Percentiles rank a stretch among this genome's conserved stretches.
Evolutionary conservation across 2,888 invertebrate genomes (phyloP).

Genomic region (Lathronympha strigana): DNA sequence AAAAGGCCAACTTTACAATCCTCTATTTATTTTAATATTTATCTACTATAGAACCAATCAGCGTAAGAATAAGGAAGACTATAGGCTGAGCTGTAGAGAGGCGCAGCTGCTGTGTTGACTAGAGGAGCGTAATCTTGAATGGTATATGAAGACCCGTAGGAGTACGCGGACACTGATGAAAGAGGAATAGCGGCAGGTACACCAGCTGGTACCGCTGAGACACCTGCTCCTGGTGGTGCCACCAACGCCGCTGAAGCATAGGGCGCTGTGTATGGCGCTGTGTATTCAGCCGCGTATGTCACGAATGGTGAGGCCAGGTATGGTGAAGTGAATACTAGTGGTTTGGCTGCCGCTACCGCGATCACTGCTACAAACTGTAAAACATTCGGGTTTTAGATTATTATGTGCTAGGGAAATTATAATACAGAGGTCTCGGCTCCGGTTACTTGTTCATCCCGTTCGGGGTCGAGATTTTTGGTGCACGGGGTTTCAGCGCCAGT

Average conservation of each 20-base stretch:
- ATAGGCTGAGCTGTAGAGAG: slow-evolving; percentile 51
- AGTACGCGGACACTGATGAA: slow-evolving; percentile 55
- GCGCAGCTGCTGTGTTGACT: slow-evolving; percentile 33
- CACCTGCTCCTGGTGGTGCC: slow-evolving; percentile 45
- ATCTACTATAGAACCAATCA: slow-evolving; percentile 43
- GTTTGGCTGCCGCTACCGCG: slow-evolving; percentile 57
- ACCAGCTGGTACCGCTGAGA: slow-evolving; percentile 46
- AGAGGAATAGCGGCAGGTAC: slow-evolving; percentile 47
- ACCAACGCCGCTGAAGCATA: slow-evolving; percentile 49
- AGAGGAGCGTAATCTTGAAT: slow-evolving; percentile 42
- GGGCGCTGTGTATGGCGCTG: slow-evolving; percentile 10
- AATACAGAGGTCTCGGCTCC: no score
- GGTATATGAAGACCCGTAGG: slow-evolving; percentile 54
- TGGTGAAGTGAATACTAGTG: slow-evolving; percentile 51
- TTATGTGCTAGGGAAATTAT: no score
- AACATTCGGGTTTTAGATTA: not conserved
- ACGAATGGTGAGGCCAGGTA: slow-evolving; percentile 37
- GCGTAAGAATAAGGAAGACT: slow-evolving; percentile 54
- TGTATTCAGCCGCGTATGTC: no score
- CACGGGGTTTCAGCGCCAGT: no score
- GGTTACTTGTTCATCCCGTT: no score
- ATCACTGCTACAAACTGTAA: slow-evolving; percentile 59
- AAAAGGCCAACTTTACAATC: not conserved
- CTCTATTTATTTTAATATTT: slow-evolving; percentile 2
- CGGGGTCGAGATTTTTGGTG: no score